phyloP scores from a whole-genome alignment of 2,888 invertebrate species.

The Drosophila merina region DNA sequence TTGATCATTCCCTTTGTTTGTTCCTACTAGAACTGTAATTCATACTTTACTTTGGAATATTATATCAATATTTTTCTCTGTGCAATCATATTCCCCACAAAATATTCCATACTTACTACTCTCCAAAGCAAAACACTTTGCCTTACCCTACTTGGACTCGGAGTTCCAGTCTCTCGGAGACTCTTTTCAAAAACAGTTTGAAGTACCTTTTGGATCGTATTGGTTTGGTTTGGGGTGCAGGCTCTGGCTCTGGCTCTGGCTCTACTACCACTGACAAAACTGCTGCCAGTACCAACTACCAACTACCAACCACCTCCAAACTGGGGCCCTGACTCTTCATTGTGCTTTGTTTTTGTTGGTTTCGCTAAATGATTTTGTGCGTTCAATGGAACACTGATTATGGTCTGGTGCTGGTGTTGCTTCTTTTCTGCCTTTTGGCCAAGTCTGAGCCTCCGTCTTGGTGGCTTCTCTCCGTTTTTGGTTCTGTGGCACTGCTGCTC shows the following conservation, averaged over 20 bases:
- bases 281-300: slow-evolving; percentile 12
- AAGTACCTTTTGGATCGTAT: slow-evolving; percentile 62
- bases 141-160: slow-evolving; percentile 58
- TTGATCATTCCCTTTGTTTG: too few species aligned
- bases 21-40: too few species aligned
- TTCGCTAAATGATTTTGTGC: slow-evolving; percentile 85
- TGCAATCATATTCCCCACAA: slow-evolving; percentile 43
- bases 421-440: slow-evolving; percentile 51
- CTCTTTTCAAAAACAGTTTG: slow-evolving; percentile 69
- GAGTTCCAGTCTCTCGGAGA: slow-evolving; percentile 36
- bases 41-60: too few species aligned
- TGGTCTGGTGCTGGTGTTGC: slow-evolving; percentile 66
- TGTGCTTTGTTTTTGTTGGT: slow-evolving; percentile 71
- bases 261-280: slow-evolving; percentile 14
- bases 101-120: slow-evolving; percentile 20
- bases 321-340: slow-evolving; percentile 43
- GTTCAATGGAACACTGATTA: slow-evolving; percentile 84
- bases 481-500: slow-evolving; percentile 30
- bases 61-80: not conserved
- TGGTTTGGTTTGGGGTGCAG: slow-evolving; percentile 58
- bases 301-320: slow-evolving; percentile 27
- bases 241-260: slow-evolving; percentile 11
- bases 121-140: slow-evolving; percentile 69
- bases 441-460: slow-evolving; percentile 29
- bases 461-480: slow-evolving; percentile 45